phyloP scores from a whole-genome alignment of 2,888 invertebrate species.

The Phymatocera aterrima region DNA sequence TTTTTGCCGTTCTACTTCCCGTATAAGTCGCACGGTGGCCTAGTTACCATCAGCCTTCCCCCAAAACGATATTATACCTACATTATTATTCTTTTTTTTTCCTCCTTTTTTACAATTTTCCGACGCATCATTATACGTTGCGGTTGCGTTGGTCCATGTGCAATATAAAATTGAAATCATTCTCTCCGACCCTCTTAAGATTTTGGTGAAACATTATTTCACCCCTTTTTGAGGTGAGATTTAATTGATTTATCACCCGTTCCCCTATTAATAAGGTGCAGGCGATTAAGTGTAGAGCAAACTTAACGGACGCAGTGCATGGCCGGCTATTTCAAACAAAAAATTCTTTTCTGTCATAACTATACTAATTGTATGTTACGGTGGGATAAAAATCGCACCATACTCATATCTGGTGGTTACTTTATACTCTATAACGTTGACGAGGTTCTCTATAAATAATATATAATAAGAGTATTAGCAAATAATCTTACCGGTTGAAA shows the following conservation, averaged over 20 bases:
- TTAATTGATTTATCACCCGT: conserved; percentile 36
- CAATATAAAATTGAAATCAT: neutral
- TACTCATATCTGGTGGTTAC: neutral
- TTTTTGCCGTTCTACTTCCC: conserved; percentile 51
- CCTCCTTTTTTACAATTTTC: too few species aligned
- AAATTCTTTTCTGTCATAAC: neutral
- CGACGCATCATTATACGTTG: neutral
- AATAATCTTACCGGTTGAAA: neutral
- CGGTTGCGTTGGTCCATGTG: neutral
- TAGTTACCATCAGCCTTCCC: conserved; percentile 38
- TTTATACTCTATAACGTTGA: neutral
- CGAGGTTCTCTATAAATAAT: neutral
- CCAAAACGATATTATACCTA: neutral
- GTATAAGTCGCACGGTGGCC: conserved; percentile 37
- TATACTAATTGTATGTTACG: neutral
- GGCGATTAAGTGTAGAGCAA: conserved; percentile 10
- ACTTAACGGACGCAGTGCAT: neutral
- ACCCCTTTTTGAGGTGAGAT: neutral
- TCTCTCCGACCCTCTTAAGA: neutral
- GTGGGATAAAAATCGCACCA: neutral
- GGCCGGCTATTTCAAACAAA: conserved; percentile 31
- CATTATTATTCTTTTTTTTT: neutral
- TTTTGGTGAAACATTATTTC: neutral
- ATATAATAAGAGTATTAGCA: neutral
- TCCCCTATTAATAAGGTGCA: conserved; percentile 2